These are phyloP conservation scores for Halichondria panicea DNA, from an alignment of 37 sponge, comb jelly and placozoan species.

Conservation along the genomic window DNA sequence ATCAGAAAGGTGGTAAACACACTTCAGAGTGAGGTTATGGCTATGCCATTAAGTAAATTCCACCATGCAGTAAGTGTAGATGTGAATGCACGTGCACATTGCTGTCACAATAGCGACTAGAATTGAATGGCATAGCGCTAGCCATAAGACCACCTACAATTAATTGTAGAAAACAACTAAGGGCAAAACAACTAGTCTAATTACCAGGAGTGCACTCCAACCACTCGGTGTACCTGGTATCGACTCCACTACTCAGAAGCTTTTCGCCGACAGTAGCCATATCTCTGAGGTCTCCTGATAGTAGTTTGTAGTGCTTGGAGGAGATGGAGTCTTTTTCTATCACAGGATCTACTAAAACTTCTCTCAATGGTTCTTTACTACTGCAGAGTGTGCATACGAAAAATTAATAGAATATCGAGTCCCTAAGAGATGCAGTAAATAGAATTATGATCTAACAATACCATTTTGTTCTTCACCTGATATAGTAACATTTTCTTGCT, in stretches of 20 bases:
- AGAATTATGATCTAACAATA: neutral
- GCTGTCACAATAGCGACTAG: too few relatives aligned
- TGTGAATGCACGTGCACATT: neutral
- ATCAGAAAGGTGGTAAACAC: neutral
- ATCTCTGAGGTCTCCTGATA: conserved; percentile 69
- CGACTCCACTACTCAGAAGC: conserved; percentile 47
- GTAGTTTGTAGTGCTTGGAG: conserved; percentile 46
- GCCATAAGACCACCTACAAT: too few relatives aligned
- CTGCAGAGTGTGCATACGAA: neutral
- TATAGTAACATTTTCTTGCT: conserved; percentile 45
- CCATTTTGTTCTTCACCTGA: conserved; percentile 30
- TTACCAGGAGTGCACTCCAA: too few relatives aligned
- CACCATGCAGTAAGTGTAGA: neutral
- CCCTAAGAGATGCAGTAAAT: neutral
- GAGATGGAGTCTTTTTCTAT: conserved; percentile 40
- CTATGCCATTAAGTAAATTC: neutral
- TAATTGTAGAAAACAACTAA: too few relatives aligned
- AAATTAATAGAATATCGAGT: neutral
- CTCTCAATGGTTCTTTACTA: conserved; percentile 1
- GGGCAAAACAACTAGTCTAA: too few relatives aligned
- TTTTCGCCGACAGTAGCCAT: conserved; percentile 30
- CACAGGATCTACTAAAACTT: conserved; percentile 3
- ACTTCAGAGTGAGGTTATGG: neutral
- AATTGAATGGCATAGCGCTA: too few relatives aligned
- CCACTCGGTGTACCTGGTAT: conserved; percentile 37